Evolutionary conservation across 1,140 invertebrate genomes (phyloP), one percentile per base, ranked within the genome.

Genomic region (Drosophila quadrilineata): DNA sequence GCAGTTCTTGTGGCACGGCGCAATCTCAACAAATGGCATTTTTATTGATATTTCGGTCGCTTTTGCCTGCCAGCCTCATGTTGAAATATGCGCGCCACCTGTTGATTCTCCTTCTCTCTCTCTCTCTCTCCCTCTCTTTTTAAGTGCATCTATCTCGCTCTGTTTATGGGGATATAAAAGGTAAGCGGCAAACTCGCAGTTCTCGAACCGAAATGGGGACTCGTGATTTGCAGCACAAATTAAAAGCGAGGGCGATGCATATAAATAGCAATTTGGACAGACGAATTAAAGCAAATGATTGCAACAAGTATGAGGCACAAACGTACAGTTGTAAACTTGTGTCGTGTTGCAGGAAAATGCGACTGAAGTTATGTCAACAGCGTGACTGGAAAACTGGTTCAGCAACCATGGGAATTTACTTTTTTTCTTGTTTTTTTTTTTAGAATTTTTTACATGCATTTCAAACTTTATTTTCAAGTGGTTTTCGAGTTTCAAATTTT

Each of bases 31-130:
- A 84, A 84, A 84, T 84, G 79, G 79, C 79, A 84, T 84, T 84
- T 84, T 84, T 84, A 84, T 84, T 84, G 79, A 84, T 84, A 84
- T 86, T 84, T 84, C 79, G 79, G 43, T 85, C 74, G 73, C 56
- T 66, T n/a, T 76, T 50, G 68, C 58, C 58, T 58, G 76, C 63
- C 63, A 77, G 79, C 74, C 60, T 71, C 70, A 84, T 85, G 79
- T 85, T 84, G 73, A 85, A 84, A 84, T 84, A 84, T 84, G 79
- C 58, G 79, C 79, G 77, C 79, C 77, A 84, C 77, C 77, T 84
- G 77, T 84, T 84, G 77, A 84, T 84, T 85, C 66, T 77, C 29
- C 19, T 33, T 3, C n/a, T n/a, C n/a, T n/a, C n/a, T n/a, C n/a
- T n/a, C n/a, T n/a, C n/a, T n/a, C n/a, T n/a, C n/a, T n/a, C n/a